Base-by-base conservation (phyloP, 2,888 invertebrate genomes). In the Bombylius discolor region DNA sequence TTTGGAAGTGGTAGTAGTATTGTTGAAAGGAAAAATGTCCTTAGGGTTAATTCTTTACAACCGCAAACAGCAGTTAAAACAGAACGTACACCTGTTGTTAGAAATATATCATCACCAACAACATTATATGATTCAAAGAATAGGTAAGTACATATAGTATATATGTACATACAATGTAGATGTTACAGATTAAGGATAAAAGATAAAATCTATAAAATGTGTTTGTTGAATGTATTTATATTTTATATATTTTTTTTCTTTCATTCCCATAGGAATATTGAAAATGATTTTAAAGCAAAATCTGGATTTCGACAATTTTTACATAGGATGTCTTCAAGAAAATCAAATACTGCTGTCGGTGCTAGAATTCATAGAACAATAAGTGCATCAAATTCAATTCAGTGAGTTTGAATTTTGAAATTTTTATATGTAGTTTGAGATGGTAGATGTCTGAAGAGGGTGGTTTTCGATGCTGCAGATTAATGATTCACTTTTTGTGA, bases 91-190 rank as follows among this genome's bases (percentile, higher is more conserved):
- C 71, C 74, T 1, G 74, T 80, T 47, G 66, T 73, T 14, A 70
- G 78, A 34, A 79, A 79, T 63, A 72, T 67, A 34, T 79, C 79
- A 12, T 77, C 78, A 9, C 79, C 78, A 2, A 42, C 39, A 11
- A 11, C 39, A 42, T 42, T 42, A 42, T 42, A 42, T 42, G 8
- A 8, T 42, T 36, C 36, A 36, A 42, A 42, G 11, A 11, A 42
- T 42, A 8, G 39, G 39, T 42, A 42, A 11, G 39, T 42, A 11
- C 9, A 8, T 42, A 11, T 5, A 9, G 9, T 39, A 39, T 39
- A n/a, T n/a, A 39, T 6, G 6, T 42, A 11, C 12, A 11, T 42
- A 11, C 11, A 42, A 42, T n/a, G 5, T n/a, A 36, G 34, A 31
- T 53, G n/a, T 32, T 6, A 48, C 36, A 48, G n/a, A 7, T 33